These are phyloP conservation scores for Boloria selene DNA, from an alignment of 2,888 invertebrate species.

Conservation along the genomic window DNA sequence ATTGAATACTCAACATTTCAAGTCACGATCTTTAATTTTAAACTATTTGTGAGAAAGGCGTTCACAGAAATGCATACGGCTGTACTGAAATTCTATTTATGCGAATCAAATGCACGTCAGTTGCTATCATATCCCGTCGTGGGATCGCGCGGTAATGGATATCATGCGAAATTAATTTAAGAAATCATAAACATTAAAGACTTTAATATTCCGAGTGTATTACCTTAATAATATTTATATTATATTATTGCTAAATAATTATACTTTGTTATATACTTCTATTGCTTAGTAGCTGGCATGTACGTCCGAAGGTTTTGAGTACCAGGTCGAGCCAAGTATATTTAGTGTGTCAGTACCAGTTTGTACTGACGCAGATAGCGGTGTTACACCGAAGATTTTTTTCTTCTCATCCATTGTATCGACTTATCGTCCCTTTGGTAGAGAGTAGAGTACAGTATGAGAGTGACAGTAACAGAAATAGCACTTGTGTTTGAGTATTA, in stretches of 20 bases:
- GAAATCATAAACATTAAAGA: neutral
- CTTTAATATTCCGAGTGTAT: neutral
- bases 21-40: conserved; percentile 46
- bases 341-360: too few species aligned
- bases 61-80: conserved; percentile 45
- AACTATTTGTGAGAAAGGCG: conserved; percentile 39
- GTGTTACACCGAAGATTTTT: too few species aligned
- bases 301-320: too few species aligned
- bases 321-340: too few species aligned
- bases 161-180: conserved; percentile 35
- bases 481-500: too few species aligned
- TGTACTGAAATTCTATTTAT: conserved; percentile 66
- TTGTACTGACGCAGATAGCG: too few species aligned
- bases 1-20: conserved; percentile 34
- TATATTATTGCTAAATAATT: neutral
- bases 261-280: neutral
- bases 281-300: too few species aligned
- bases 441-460: too few species aligned
- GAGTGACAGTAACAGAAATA: too few species aligned
- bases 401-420: too few species aligned
- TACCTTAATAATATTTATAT: neutral
- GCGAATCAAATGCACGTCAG: conserved; percentile 63
- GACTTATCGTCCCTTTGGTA: too few species aligned
- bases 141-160: conserved; percentile 47
- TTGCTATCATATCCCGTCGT: conserved; percentile 49